Evolutionary conservation across 2,113 vertebrate genomes (phyloP).

Genomic region (Perca fluviatilis): DNA sequence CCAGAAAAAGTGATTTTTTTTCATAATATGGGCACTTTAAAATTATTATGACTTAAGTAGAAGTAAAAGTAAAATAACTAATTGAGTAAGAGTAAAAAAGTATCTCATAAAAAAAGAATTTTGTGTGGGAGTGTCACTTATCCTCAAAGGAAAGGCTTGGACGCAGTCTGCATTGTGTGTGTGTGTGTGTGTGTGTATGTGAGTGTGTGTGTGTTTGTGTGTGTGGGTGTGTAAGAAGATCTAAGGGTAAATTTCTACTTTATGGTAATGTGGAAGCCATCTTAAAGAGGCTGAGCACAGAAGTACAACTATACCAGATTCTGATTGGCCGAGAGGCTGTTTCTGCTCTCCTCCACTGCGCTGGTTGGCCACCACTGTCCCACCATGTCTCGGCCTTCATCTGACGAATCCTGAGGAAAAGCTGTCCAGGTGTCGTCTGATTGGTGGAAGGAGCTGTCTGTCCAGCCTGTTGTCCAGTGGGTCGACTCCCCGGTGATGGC

Average conservation of each 20-base stretch:
- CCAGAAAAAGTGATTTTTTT: too few species aligned
- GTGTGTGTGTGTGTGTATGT: too few species aligned
- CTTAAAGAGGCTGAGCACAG: not conserved
- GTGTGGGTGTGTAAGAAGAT: not conserved
- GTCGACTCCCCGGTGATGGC: conserved; percentile 32
- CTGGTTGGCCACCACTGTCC: conserved; percentile 81
- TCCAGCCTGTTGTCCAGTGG: conserved; percentile 63
- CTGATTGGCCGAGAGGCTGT: conserved; percentile 40
- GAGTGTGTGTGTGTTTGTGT: too few species aligned
- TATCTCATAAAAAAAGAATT: too few species aligned
- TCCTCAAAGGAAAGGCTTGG: too few species aligned
- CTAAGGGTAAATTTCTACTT: not conserved
- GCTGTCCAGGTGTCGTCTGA: conserved; percentile 77
- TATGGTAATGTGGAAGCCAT: not conserved
- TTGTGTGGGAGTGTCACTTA: too few species aligned
- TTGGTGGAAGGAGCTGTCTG: conserved; percentile 55
- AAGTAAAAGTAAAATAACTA: too few species aligned
- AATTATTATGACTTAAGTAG: too few species aligned
- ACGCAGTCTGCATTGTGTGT: too few species aligned
- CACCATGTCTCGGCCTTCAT: conserved; percentile 18
- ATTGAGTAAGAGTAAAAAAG: too few species aligned
- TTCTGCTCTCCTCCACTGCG: conserved; percentile 63
- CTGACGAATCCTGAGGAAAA: conserved; percentile 72
- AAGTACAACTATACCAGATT: conserved; percentile 64
- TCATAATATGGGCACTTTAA: too few species aligned